Base-by-base conservation (phyloP, 1,140 invertebrate genomes). In the Drosophila novamexicana region DNA sequence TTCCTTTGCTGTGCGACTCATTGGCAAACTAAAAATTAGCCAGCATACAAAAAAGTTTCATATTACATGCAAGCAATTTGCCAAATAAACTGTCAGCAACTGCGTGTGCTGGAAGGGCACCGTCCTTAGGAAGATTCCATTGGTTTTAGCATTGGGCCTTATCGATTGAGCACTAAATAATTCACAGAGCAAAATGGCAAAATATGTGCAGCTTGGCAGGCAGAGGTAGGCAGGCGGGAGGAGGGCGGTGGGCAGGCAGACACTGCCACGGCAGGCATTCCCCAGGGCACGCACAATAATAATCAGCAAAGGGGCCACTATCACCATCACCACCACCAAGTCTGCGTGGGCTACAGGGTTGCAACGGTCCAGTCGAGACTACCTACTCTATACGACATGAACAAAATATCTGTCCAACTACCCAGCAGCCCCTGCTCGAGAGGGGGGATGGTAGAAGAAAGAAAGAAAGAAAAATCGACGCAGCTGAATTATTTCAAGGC, bases 51-150 rank as follows among this genome's bases (percentile, higher is more conserved):
- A 69, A 88, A 88, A 83, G 83, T 88, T 84, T 88, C 83, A 67
- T 84, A 81, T 88, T 88, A 88, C 83, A 77, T 86, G 59, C 83
- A 78, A 88, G 83, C 84, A 88, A 88, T 88, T 88, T 88, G 83
- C 61, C 83, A 89, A 88, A 88, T 88, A 88, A 88, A 88, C 84
- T 89, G 83, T 88, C 83, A 89, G 83, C 84, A 80, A 78, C 68
- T 65, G 59, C 49, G 59, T n/a, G 37, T 61, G 14, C 16, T n/a
- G 34, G 37, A 5, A n/a, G 37, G 14, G 16, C 40, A 40, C 4
- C 8, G 45, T 10, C 10, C 14, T 45, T 45, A 40, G 47, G 45
- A 77, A 77, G 81, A 86, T 85, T 67, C 61, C 72, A 57, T 65
- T 70, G 76, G 70, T 54, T 68, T 74, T 58, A 44, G 63, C 64